Evolutionary conservation across 2,797 vertebrate genomes (phyloP).

Genomic region (Argya squamiceps): DNA sequence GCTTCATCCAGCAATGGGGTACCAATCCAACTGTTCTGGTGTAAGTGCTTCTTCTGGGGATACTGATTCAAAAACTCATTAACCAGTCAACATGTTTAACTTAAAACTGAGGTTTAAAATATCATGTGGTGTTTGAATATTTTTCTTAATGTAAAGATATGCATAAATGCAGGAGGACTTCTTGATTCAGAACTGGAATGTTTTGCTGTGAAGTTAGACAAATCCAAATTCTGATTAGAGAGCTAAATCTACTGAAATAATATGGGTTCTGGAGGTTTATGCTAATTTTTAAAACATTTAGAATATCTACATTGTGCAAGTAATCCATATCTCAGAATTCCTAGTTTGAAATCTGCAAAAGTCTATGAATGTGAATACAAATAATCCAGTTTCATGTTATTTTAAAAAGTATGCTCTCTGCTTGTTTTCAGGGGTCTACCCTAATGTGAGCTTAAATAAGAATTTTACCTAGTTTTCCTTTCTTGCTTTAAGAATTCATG

Average conservation of each 20-base stretch:
- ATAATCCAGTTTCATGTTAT: background rate
- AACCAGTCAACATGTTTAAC: background rate
- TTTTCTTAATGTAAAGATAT: background rate
- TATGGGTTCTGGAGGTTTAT: background rate
- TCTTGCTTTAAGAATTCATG: constrained; percentile 8
- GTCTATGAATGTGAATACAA: background rate
- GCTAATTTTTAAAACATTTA: background rate
- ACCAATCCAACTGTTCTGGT: constrained; percentile 72
- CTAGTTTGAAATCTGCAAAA: background rate
- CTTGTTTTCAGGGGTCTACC: background rate
- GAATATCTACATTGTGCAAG: background rate
- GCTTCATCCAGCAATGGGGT: constrained; percentile 68
- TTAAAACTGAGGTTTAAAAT: background rate
- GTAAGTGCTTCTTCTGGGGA: constrained; percentile 32
- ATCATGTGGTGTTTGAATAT: background rate
- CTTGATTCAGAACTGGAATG: background rate
- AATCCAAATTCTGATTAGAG: background rate
- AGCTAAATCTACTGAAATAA: background rate
- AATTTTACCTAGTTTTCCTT: constrained; percentile 1
- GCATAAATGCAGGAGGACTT: background rate
- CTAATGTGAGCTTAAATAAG: constrained; percentile 7
- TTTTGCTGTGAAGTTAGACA: background rate
- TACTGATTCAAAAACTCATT: background rate
- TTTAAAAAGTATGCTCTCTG: background rate
- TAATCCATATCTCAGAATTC: background rate